Evolutionary conservation across 2,797 vertebrate genomes (phyloP).

Genomic region (Clarias fuscus): DNA sequence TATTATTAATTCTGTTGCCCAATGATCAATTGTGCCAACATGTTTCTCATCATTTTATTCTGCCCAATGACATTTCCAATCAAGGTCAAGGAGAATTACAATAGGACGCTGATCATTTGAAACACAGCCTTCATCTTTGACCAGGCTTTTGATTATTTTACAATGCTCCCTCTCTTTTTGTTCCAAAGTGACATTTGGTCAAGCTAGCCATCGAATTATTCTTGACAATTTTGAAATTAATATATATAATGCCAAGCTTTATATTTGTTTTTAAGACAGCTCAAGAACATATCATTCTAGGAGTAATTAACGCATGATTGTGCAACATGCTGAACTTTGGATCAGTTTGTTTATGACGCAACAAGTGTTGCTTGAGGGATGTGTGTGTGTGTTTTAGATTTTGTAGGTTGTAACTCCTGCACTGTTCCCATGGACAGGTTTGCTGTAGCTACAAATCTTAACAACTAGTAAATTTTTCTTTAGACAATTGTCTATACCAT

Average conservation of each 20-base stretch:
- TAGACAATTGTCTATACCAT: background rate
- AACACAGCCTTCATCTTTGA: background rate
- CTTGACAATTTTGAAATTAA: background rate
- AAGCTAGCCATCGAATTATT: background rate
- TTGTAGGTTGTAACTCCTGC: background rate
- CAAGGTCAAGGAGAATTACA: conserved; percentile 7
- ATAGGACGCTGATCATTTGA: background rate
- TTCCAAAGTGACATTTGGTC: background rate
- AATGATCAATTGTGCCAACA: background rate
- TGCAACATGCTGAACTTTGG: conserved; percentile 23
- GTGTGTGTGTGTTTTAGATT: conserved; percentile 1
- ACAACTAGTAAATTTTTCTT: background rate
- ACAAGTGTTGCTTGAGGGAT: background rate
- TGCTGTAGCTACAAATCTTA: background rate
- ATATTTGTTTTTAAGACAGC: background rate
- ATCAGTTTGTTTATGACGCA: conserved; percentile 11
- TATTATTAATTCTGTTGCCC: background rate
- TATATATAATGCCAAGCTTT: background rate
- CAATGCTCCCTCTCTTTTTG: background rate
- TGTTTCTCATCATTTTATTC: background rate
- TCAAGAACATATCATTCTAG: background rate
- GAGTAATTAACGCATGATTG: background rate
- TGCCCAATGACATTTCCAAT: background rate
- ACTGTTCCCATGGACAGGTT: background rate
- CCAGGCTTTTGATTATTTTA: background rate